Evolutionary conservation across 2,797 vertebrate genomes (phyloP).

Genomic region (Mycteria americana): DNA sequence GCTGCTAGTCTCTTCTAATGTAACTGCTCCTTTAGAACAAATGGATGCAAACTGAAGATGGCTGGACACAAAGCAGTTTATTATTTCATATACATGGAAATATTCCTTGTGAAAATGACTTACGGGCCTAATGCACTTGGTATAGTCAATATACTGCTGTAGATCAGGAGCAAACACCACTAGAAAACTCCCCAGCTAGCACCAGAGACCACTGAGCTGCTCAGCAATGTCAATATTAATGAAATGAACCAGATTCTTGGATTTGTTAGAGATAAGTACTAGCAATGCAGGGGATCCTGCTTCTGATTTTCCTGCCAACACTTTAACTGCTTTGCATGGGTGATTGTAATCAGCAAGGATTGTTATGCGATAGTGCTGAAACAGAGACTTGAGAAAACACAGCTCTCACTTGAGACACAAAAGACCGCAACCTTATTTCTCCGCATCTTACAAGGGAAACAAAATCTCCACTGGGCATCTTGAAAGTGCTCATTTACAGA

Average conservation of each 20-base stretch:
- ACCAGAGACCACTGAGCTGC: background rate
- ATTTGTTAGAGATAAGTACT: background rate
- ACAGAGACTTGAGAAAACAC: slow-evolving; percentile 22
- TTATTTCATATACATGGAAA: background rate
- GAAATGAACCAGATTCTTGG: background rate
- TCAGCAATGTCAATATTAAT: background rate
- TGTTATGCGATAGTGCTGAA: slow-evolving; percentile 1
- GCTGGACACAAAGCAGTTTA: background rate
- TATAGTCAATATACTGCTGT: background rate
- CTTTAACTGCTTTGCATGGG: background rate
- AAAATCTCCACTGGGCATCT: background rate
- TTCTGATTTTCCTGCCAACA: slow-evolving; percentile 35
- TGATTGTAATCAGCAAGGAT: slow-evolving; percentile 24
- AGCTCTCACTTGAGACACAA: background rate
- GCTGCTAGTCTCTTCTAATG: background rate
- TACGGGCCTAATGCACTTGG: background rate
- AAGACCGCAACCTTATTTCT: background rate
- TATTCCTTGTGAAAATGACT: background rate
- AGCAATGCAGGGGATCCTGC: background rate
- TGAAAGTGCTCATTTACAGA: background rate
- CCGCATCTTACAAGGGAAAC: background rate
- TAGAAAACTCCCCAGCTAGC: background rate
- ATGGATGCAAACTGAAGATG: background rate
- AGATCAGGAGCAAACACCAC: background rate
- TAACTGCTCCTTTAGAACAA: background rate